Evolutionary conservation across 2,113 vertebrate species (phyloP), one percentile per base, ranked within the genome.

Genomic region (Oryzias woworae): DNA sequence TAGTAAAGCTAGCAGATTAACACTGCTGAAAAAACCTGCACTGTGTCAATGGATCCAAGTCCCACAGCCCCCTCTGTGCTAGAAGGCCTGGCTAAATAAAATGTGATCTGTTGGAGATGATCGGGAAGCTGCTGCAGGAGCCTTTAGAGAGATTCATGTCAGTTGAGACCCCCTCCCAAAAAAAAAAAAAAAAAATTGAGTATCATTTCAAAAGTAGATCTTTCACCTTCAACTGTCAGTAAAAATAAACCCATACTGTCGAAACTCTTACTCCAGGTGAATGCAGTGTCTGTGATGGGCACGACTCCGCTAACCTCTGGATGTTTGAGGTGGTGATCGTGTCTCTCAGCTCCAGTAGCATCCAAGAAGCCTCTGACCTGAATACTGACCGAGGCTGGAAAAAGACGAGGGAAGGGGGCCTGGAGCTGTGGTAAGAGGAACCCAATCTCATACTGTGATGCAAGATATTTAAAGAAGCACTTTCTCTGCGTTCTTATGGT

Each of bases 1-100:
- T 63, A 70, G 72, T 47, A 75, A 83, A 76, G 64, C 52, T 52
- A 80, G 78, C 80, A 83, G 82, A 85, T 88, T 83, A 85, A 66
- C n/a, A 14, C 58, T 65, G 26, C 59, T 55, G 67, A 77, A 77
- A 86, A 28, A 82, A 86, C 86, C 78, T 81, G 73, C 74, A 54
- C 66, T 48, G 57, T 70, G 78, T 74, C 71, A 67, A 51, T 80
- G 76, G 82, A 80, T 77, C 67, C 71, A 85, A 86, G 53, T 64
- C 66, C 72, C 62, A 61, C 58, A 4, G 58, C 61, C 65, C 57
- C 66, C 65, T 54, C 74, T 70, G 70, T 56, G 73, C 66, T 42
- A 46, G 66, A 20, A 57, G 55, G 77, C 56, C 83, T 81, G 81
- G 66, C 54, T 69, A 73, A 77, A 71, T 67, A 77, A 69, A 73